Percentiles rank a stretch among this genome's conserved stretches.
These are phyloP conservation scores for Cacoxenus indagator DNA, from an alignment of 2,888 invertebrate genomes.

Conservation along the genomic window DNA sequence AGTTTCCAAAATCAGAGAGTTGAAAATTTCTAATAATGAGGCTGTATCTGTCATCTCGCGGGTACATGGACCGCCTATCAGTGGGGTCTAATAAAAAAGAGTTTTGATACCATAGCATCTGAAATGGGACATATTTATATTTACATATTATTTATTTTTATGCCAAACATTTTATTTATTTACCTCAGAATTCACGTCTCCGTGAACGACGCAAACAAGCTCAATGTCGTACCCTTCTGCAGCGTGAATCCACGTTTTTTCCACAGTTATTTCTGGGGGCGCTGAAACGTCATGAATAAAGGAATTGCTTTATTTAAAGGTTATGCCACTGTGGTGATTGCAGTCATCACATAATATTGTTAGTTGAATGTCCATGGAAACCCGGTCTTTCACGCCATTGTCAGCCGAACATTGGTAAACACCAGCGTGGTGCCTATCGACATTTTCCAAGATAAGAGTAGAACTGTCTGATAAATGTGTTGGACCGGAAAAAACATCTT, in stretches of 20 bases:
- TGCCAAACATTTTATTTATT: slow-evolving; percentile 30
- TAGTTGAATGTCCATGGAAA: slow-evolving; percentile 72
- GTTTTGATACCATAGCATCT: slow-evolving; percentile 79
- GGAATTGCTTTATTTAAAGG: background rate
- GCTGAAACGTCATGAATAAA: slow-evolving; percentile 66
- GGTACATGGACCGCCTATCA: slow-evolving; percentile 76
- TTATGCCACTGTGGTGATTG: background rate
- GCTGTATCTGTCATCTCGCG: slow-evolving; percentile 74
- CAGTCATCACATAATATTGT: slow-evolving; percentile 71
- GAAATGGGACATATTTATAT: slow-evolving; percentile 39
- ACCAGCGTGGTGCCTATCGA: slow-evolving; percentile 73
- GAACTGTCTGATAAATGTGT: slow-evolving; percentile 72
- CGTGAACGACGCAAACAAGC: slow-evolving; percentile 76
- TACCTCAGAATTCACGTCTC: slow-evolving; percentile 74
- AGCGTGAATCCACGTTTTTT: slow-evolving; percentile 76
- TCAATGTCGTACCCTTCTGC: slow-evolving; percentile 76
- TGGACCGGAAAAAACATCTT: slow-evolving; percentile 70
- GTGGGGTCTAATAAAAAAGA: slow-evolving; percentile 76
- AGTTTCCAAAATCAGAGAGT: slow-evolving; percentile 77
- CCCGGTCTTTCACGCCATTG: slow-evolving; percentile 73
- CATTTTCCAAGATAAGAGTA: slow-evolving; percentile 72
- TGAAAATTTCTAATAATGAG: slow-evolving; percentile 75
- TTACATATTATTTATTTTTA: background rate
- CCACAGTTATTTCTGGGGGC: slow-evolving; percentile 77
- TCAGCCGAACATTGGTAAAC: slow-evolving; percentile 73